phyloP scores from a whole-genome alignment of 1,140 invertebrate species.

The Lepidurus packardi region DNA sequence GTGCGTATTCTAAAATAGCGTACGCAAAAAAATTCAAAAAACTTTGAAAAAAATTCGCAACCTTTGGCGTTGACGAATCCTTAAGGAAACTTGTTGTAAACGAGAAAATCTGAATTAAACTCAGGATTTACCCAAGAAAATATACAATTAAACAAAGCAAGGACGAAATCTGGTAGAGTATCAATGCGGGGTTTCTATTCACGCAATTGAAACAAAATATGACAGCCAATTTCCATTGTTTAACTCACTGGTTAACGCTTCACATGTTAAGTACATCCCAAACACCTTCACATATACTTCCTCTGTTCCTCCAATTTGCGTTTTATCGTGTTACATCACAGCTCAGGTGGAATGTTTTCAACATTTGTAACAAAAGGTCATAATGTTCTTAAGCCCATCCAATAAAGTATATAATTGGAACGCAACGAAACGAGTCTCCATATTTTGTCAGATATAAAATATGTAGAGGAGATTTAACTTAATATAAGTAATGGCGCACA shows the following conservation, averaged over 20 bases:
- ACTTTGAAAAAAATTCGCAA: no score
- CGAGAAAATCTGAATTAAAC: no score
- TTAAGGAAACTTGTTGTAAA: no score
- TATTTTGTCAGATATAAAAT: neutral
- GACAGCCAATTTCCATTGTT: neutral
- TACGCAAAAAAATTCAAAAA: no score
- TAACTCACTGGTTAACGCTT: neutral
- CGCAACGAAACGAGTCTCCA: neutral
- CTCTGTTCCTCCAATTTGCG: neutral
- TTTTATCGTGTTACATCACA: constrained; percentile 15
- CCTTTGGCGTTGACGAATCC: no score
- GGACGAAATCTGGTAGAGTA: no score
- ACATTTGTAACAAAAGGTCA: neutral
- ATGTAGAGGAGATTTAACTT: constrained; percentile 13
- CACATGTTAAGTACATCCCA: neutral
- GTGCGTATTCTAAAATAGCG: no score
- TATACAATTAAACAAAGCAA: no score
- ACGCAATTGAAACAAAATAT: constrained; percentile 4
- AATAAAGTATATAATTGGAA: neutral
- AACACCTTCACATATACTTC: neutral
- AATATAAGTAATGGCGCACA: neutral
- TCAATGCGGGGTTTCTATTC: neutral
- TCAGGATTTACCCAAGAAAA: no score
- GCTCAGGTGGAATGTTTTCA: neutral
- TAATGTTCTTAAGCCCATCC: neutral